Conservation (phyloP, 2,797 vertebrate species). For the Arvicola amphibius region DNA sequence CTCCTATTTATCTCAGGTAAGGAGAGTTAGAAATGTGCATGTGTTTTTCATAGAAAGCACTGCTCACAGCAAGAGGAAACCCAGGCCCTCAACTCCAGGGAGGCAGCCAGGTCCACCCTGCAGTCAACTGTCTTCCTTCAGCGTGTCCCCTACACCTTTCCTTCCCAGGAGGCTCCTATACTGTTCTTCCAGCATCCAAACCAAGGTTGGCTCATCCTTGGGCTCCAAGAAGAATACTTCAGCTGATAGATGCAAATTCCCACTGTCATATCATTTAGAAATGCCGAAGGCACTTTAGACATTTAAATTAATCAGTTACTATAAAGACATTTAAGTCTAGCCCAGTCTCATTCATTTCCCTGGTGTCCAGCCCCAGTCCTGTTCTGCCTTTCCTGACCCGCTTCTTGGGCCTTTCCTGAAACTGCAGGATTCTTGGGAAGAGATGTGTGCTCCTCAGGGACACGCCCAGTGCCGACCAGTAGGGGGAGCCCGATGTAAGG, state of each 20-base stretch:
- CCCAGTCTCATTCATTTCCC: neutral
- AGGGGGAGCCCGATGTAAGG: slow-evolving; percentile 70
- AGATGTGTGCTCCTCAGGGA: neutral
- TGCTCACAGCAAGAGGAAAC: neutral
- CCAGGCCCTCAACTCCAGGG: neutral
- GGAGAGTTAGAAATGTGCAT: neutral
- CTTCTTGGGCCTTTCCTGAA: neutral
- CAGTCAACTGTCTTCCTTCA: neutral
- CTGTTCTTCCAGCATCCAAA: neutral
- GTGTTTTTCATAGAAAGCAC: neutral
- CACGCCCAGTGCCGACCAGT: neutral
- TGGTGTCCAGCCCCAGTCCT: neutral
- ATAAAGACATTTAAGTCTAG: neutral
- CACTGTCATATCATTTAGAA: neutral
- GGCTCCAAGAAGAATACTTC: neutral
- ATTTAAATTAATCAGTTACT: neutral
- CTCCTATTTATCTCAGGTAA: slow-evolving; percentile 45
- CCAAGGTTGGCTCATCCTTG: neutral
- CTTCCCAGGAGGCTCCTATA: neutral
- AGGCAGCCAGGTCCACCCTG: neutral
- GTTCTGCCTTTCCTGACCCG: neutral
- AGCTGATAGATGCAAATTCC: neutral
- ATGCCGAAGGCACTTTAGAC: neutral
- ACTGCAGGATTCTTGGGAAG: neutral
- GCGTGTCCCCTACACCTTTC: fast-evolving